Evolutionary conservation across 2,113 vertebrate genomes (phyloP).

Genomic region (Pelobates fuscus): DNA sequence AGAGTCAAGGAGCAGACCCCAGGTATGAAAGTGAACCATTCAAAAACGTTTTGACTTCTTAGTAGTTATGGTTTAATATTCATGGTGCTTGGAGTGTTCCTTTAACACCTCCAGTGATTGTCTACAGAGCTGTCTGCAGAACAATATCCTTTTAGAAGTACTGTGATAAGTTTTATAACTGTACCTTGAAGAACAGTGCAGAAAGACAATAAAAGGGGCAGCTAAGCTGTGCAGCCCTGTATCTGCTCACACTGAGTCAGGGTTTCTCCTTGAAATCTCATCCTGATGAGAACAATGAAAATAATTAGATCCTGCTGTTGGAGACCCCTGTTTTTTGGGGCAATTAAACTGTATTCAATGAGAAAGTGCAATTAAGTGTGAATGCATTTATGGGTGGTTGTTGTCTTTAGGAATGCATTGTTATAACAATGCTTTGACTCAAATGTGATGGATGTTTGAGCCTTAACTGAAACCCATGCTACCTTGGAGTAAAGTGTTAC

Average conservation of each 20-base stretch:
- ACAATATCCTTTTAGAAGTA: not conserved
- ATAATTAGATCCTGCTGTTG: constrained; percentile 14
- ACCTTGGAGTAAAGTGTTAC: not conserved
- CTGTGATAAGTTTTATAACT: not conserved
- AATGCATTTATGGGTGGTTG: constrained; percentile 23
- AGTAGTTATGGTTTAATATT: no score
- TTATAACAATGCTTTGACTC: not conserved
- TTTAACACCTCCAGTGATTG: no score
- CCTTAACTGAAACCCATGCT: not conserved
- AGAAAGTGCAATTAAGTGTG: constrained; percentile 5
- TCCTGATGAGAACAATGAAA: constrained; percentile 22
- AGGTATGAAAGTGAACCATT: no score
- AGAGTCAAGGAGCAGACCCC: no score
- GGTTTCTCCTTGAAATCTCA: not conserved
- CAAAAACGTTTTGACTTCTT: no score
- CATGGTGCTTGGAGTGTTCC: no score
- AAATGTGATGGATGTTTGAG: not conserved
- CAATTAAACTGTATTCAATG: constrained; percentile 32
- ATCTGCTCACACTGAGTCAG: not conserved
- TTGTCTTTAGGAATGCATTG: constrained; percentile 4
- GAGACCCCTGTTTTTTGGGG: not conserved
- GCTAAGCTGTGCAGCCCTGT: not conserved
- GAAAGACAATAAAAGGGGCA: not conserved
- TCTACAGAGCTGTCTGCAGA: not conserved
- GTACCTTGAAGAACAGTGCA: no score